phyloP scores from a whole-genome alignment of 2,888 invertebrate species.

The Leucania comma region DNA sequence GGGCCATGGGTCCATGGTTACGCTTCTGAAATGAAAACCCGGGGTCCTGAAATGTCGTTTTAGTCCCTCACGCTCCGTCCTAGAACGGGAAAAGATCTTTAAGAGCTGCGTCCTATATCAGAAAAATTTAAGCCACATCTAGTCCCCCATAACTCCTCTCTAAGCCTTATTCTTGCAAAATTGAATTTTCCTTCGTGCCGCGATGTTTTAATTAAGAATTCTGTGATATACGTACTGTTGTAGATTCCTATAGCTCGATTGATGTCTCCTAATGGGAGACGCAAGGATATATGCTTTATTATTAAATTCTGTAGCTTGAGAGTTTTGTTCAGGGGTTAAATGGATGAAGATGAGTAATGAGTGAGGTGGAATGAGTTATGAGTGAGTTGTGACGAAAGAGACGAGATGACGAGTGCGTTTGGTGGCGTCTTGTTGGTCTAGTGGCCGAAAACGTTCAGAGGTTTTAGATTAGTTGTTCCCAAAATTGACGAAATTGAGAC shows the following conservation, averaged over 20 bases:
- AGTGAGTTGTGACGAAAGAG: constrained; percentile 7
- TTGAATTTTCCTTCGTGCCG: constrained; percentile 63
- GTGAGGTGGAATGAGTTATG: constrained; percentile 18
- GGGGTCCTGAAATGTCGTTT: no score
- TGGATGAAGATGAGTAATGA: constrained; percentile 39
- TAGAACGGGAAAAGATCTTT: no score
- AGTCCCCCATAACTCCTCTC: constrained; percentile 20
- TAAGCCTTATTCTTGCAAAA: constrained; percentile 64
- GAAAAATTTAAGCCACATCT: constrained; percentile 35
- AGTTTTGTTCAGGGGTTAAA: constrained; percentile 34
- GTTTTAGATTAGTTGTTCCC: no score
- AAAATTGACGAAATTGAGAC: no score
- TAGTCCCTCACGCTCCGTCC: no score
- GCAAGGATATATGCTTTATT: constrained; percentile 30
- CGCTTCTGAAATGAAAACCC: no score
- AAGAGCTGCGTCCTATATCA: not conserved
- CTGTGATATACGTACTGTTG: constrained; percentile 39
- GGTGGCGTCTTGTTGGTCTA: not conserved
- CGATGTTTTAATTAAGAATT: constrained; percentile 67
- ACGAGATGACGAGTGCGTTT: not conserved
- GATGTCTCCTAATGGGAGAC: constrained; percentile 53
- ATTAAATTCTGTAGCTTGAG: constrained; percentile 46
- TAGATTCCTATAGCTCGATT: constrained; percentile 48
- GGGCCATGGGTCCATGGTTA: no score
- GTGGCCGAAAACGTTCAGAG: not conserved